Evolutionary conservation across 2,888 invertebrate genomes (phyloP).

Genomic region (Melangyna quadrimaculata): DNA sequence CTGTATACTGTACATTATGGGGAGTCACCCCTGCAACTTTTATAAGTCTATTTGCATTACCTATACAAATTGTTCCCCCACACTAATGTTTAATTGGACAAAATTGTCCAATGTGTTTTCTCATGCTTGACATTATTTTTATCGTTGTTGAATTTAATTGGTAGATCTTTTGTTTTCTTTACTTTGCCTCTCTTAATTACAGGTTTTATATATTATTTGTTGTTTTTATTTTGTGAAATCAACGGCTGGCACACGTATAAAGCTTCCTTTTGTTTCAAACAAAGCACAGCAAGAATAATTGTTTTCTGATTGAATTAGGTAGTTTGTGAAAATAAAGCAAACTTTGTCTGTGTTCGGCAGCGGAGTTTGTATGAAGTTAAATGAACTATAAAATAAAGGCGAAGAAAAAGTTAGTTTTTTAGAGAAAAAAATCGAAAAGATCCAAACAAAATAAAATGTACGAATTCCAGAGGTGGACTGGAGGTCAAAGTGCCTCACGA

Average conservation of each 20-base stretch:
- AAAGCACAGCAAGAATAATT: background rate
- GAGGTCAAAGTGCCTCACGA: no score
- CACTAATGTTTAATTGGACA: constrained; percentile 38
- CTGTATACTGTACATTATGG: no score
- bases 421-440: background rate
- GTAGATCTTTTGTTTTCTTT: background rate
- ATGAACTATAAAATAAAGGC: background rate
- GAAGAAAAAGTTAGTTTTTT: no score
- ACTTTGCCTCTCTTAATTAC: background rate
- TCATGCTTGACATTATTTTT: constrained; percentile 29
- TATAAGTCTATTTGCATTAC: constrained; percentile 22
- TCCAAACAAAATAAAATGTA: no score
- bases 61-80: constrained; percentile 48
- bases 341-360: background rate
- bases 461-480: no score
- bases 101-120: constrained; percentile 17
- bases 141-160: constrained; percentile 25
- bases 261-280: background rate
- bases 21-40: constrained; percentile 6
- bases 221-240: background rate
- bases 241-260: background rate
- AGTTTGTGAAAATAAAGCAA: background rate
- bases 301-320: background rate
- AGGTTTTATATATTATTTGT: background rate
- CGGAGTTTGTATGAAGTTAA: background rate